phyloP scores from a whole-genome alignment of 2,888 invertebrate genomes.

The Dolichomitus sp. region DNA sequence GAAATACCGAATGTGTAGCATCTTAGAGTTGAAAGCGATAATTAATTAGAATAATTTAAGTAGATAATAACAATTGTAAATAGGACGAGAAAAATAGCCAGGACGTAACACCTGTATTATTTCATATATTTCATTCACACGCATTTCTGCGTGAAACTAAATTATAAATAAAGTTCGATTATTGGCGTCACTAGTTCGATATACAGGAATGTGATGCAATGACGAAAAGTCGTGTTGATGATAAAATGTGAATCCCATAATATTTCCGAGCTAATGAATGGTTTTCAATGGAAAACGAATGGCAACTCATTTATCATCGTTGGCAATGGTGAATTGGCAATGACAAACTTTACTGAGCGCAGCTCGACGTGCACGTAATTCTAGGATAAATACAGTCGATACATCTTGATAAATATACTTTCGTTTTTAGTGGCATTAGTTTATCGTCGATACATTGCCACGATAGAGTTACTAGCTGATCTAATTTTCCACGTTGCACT shows the following conservation, averaged over 20 bases:
- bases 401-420: constrained; percentile 3
- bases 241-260: background rate
- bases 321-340: background rate
- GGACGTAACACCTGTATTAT: no score
- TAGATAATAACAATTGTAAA: no score
- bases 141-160: no score
- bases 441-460: background rate
- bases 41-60: no score
- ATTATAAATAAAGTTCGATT: background rate
- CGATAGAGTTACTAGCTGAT: background rate
- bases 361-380: background rate
- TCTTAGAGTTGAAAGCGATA: no score
- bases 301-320: background rate
- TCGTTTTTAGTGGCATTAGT: background rate
- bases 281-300: background rate
- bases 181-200: background rate
- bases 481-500: constrained; percentile 14
- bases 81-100: no score
- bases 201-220: background rate
- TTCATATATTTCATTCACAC: no score
- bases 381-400: background rate
- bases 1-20: no score
- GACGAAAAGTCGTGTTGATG: background rate
- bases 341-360: background rate
- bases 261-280: background rate